phyloP scores from a whole-genome alignment of 2,888 invertebrate genomes.

The Hanleya hanleyi region DNA sequence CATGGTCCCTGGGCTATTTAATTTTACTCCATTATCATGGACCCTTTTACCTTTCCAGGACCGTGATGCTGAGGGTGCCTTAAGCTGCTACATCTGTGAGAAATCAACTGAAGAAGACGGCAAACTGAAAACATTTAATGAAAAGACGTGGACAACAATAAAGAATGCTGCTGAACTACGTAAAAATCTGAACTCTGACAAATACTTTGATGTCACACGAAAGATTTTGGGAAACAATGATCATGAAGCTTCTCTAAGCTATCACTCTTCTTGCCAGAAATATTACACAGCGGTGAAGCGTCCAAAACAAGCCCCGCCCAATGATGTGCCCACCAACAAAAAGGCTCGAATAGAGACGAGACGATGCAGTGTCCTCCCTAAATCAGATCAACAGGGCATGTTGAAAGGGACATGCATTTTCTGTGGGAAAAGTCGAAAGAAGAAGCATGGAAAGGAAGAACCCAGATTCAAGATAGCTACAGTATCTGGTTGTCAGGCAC shows the following conservation, averaged over 20 bases:
- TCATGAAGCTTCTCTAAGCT: not conserved
- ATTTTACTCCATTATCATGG: too few species aligned
- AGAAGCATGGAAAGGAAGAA: not conserved
- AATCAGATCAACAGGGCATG: slow-evolving; percentile 11
- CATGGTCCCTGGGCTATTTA: too few species aligned
- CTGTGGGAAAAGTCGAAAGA: slow-evolving; percentile 3
- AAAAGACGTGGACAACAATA: slow-evolving; percentile 7
- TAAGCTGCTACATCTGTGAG: too few species aligned
- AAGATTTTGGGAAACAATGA: slow-evolving; percentile 10
- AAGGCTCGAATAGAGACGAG: slow-evolving; percentile 7
- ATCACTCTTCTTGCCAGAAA: slow-evolving; percentile 3
- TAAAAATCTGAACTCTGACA: not conserved
- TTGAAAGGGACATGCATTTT: slow-evolving; percentile 18
- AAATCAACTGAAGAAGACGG: not conserved
- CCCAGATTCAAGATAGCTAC: not conserved
- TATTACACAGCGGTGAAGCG: slow-evolving; percentile 10
- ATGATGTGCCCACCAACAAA: not conserved
- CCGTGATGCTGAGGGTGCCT: too few species aligned
- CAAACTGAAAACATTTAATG: slow-evolving; percentile 6
- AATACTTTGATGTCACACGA: not conserved
- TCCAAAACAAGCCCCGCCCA: not conserved
- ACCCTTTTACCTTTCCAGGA: too few species aligned
- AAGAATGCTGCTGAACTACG: slow-evolving; percentile 5
- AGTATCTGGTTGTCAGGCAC: not conserved
- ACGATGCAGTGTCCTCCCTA: not conserved